Conservation (phyloP, 2,797 vertebrate species). For the Poecile montanus region DNA sequence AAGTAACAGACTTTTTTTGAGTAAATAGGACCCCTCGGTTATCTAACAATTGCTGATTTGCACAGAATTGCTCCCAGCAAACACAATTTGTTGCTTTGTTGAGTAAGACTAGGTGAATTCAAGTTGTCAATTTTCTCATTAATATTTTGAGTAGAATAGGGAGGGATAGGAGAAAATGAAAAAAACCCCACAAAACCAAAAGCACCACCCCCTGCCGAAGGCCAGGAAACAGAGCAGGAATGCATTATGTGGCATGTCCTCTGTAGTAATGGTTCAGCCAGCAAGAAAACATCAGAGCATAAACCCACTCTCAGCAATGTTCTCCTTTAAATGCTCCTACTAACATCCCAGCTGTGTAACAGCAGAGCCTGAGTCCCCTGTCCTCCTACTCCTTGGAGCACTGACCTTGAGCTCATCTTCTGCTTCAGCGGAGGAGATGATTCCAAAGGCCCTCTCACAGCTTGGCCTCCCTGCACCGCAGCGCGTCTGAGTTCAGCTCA, state of each 20-base stretch:
- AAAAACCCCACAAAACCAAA: background rate
- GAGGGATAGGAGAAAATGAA: background rate
- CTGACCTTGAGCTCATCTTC: background rate
- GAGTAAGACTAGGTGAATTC: background rate
- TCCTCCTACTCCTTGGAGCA: background rate
- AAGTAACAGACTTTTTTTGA: background rate
- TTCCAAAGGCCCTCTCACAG: background rate
- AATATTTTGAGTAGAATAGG: background rate
- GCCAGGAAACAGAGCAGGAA: background rate
- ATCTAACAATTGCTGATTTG: background rate
- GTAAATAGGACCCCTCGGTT: background rate
- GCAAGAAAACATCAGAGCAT: background rate
- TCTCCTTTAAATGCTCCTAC: background rate
- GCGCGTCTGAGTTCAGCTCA: background rate
- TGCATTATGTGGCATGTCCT: background rate
- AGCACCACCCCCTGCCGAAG: background rate
- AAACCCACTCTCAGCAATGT: background rate
- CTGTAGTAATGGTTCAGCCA: background rate
- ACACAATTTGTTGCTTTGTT: background rate
- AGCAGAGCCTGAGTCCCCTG: background rate
- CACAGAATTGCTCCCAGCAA: background rate
- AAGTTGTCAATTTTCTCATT: background rate
- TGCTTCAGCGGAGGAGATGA: background rate
- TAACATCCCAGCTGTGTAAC: background rate
- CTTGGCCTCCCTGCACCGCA: fast-evolving